A percentile compares a stretch with the other conserved stretches of the same genome.
Conservation (phyloP, 2,888 invertebrate genomes). For the Celastrina argiolus region DNA sequence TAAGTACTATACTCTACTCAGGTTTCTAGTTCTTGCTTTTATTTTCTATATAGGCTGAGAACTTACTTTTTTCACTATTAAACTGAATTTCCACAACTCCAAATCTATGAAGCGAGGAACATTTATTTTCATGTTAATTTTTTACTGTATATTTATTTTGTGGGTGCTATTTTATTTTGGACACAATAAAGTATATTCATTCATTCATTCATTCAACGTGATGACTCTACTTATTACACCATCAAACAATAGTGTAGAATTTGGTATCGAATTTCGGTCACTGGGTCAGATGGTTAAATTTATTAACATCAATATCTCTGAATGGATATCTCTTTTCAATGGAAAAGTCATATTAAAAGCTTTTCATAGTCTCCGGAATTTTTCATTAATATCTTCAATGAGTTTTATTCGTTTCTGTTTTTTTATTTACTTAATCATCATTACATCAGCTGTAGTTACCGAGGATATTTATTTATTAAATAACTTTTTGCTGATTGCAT, state of each 20-base stretch:
- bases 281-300: neutral
- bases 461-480: neutral
- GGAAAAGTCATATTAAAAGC: neutral
- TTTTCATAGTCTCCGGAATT: neutral
- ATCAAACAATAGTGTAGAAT: neutral
- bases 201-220: too few species aligned
- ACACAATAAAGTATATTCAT: too few species aligned
- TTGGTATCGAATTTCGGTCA: neutral
- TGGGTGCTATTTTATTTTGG: too few species aligned
- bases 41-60: neutral
- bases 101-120: neutral
- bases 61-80: neutral
- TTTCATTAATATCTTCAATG: neutral
- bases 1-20: neutral
- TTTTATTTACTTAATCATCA: neutral
- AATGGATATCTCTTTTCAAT: neutral
- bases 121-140: too few species aligned
- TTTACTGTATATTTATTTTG: too few species aligned
- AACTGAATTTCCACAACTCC: neutral
- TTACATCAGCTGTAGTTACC: neutral
- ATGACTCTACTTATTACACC: neutral
- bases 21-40: neutral
- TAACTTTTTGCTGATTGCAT: too few species aligned
- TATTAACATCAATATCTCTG: neutral
- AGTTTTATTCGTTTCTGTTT: neutral